phyloP scores from a whole-genome alignment of 2,797 vertebrate species.

The Centropyge bicolor region DNA sequence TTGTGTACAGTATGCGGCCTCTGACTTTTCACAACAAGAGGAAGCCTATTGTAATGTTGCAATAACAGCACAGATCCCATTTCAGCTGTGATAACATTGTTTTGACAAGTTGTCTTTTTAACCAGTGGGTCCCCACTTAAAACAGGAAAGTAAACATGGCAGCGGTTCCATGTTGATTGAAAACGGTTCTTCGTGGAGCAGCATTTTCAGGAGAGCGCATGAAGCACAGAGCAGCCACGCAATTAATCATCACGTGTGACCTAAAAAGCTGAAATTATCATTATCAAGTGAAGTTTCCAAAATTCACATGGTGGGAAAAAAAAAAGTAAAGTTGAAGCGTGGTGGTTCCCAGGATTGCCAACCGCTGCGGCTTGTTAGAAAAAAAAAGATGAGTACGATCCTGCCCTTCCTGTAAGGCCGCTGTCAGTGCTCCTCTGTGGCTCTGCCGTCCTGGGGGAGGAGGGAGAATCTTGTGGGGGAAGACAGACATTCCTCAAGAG shows the following conservation, averaged over 20 bases:
- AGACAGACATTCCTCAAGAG: slow-evolving; percentile 74
- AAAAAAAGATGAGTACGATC: slow-evolving; percentile 11
- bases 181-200: slow-evolving; percentile 21
- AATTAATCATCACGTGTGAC: slow-evolving; percentile 35
- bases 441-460: slow-evolving; percentile 53
- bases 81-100: slow-evolving; percentile 59
- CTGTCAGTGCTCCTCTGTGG: slow-evolving; percentile 59
- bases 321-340: slow-evolving; percentile 12
- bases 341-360: slow-evolving; percentile 14
- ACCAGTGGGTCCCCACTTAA: slow-evolving; percentile 22
- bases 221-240: slow-evolving; percentile 11
- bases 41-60: slow-evolving; percentile 63
- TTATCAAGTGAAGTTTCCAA: neutral
- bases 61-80: slow-evolving; percentile 63
- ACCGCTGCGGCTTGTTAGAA: slow-evolving; percentile 27
- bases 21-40: slow-evolving; percentile 69
- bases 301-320: neutral
- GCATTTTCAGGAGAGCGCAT: slow-evolving; percentile 20
- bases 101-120: slow-evolving; percentile 69
- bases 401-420: slow-evolving; percentile 43
- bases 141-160: slow-evolving; percentile 58
- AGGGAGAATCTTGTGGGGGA: slow-evolving; percentile 60
- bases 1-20: slow-evolving; percentile 46
- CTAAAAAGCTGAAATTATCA: slow-evolving; percentile 36
- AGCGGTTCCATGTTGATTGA: slow-evolving; percentile 18